Base-by-base conservation (phyloP, 2,113 vertebrate genomes). In the Sylvietta virens region DNA sequence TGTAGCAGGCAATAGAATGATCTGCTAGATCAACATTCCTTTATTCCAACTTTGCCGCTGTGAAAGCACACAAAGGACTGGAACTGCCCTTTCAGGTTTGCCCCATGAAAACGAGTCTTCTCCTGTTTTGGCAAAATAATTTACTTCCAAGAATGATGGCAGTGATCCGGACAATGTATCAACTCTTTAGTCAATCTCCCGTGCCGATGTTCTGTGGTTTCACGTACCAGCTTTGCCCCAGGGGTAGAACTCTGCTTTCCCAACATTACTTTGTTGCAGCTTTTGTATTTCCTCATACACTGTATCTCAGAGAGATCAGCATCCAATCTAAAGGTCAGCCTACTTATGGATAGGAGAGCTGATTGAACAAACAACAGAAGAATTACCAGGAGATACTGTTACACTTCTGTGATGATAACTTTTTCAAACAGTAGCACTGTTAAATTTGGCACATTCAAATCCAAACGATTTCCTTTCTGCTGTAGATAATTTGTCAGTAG, bases 141-240 rank as follows among this genome's bases (percentile, higher is more conserved):
- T 92, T 74, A 84, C 22, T 93, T 88, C 35, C n/a, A 95, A 92
- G 90, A 90, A 35, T 67, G 81, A 82, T 18, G 62, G 39, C 81
- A 94, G 92, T 60, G 35, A 69, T 77, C 58, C 48, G 85, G 30
- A 79, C 81, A 86, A 87, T 13, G 45, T 50, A 85, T 79, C 91
- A 91, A 81, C 28, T 74, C 48, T 61, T 79, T 3, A 78, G 77
- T 47, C 58, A 83, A 15, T 61, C 65, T 73, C 30, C 81, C 69
- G 35, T 58, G 74, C 28, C 14, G 87, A 61, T 33, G 50, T 58
- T 85, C 30, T 89, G 91, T 83, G 77, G 66, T 86, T 92, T 82
- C 61, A 45, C 23, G n/a, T 45, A 65, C 62, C 4, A 16, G 64
- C 30, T 88, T 95, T 74, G 51, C 70, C 47, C 33, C 12, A 1